Evolutionary conservation across 2,113 vertebrate species (phyloP).

Genomic region (Indicator maculatus): DNA sequence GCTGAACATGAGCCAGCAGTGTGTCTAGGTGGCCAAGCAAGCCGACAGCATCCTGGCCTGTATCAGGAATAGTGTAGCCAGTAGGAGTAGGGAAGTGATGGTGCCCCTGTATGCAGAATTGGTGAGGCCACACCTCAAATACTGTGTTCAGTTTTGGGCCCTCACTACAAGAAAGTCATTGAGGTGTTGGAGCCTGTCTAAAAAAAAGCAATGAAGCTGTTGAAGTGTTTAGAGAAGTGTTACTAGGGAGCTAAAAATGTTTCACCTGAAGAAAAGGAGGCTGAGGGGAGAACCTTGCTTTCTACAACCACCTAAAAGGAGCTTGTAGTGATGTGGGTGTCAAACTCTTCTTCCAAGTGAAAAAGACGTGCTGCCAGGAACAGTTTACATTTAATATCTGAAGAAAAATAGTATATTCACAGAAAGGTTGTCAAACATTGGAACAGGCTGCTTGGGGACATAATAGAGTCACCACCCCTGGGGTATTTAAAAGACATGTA

Average conservation of each 20-base stretch:
- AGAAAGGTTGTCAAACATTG: not conserved
- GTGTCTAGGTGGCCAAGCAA: not conserved
- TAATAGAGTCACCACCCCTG: not conserved
- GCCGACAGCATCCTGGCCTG: not conserved
- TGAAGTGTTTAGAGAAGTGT: not conserved
- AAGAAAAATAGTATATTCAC: not conserved
- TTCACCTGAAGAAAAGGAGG: no score
- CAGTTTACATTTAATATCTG: not conserved
- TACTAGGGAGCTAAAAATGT: no score
- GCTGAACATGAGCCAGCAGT: not conserved
- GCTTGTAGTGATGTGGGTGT: not conserved
- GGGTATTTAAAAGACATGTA: not conserved
- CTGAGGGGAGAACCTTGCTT: not conserved
- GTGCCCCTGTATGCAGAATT: not conserved
- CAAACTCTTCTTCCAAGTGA: not conserved
- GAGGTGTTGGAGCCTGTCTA: not conserved
- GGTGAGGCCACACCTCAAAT: not conserved
- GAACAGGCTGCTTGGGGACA: not conserved
- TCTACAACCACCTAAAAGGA: not conserved
- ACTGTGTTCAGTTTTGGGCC: not conserved
- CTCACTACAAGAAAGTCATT: not conserved
- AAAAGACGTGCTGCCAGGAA: not conserved
- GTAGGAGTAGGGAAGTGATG: not conserved
- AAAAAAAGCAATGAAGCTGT: not conserved
- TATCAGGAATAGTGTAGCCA: not conserved